A percentile compares a stretch with the other conserved stretches of the same genome.
phyloP scores from a whole-genome alignment of 1,140 invertebrate species.

The Saccostrea cuccullata region DNA sequence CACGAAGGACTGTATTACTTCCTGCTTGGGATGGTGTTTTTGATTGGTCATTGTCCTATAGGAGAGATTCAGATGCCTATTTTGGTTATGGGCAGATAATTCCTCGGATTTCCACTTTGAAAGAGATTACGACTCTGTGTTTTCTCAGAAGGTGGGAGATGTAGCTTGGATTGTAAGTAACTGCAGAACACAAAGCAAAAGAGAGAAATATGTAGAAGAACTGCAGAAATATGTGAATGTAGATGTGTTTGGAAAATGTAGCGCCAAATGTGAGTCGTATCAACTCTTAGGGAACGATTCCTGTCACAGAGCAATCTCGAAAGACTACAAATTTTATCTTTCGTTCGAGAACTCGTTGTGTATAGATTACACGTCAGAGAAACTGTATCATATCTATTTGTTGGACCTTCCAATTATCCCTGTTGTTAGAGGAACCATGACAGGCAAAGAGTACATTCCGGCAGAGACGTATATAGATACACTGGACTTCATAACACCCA shows the following conservation, averaged over 20 bases:
- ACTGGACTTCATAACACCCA: conserved; percentile 21
- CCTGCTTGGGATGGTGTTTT: too few relatives aligned
- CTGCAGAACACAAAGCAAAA: conserved; percentile 80
- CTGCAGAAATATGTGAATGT: conserved; percentile 81
- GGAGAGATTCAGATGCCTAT: conserved; percentile 75
- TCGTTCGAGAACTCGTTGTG: conserved; percentile 92
- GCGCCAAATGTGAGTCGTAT: conserved; percentile 45
- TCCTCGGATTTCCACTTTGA: conserved; percentile 35
- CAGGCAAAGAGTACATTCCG: neutral
- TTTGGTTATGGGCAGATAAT: conserved; percentile 55
- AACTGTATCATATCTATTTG: conserved; percentile 82
- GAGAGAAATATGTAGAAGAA: conserved; percentile 81
- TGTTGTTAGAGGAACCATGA: conserved; percentile 83
- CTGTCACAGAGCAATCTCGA: conserved; percentile 58
- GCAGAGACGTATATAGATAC: neutral
- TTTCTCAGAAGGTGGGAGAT: conserved; percentile 59
- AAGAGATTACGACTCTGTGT: conserved; percentile 54
- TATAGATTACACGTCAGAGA: conserved; percentile 97
- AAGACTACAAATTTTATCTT: conserved; percentile 77
- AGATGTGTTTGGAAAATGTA: conserved; percentile 85
- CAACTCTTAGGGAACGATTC: conserved; percentile 28
- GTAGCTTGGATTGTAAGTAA: conserved; percentile 85
- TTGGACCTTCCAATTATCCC: conserved; percentile 81
- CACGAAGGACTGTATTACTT: neutral
- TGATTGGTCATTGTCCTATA: conserved; percentile 76